Evolutionary conservation across 2,113 vertebrate genomes (phyloP).

Genomic region (Seriola dumerili): DNA sequence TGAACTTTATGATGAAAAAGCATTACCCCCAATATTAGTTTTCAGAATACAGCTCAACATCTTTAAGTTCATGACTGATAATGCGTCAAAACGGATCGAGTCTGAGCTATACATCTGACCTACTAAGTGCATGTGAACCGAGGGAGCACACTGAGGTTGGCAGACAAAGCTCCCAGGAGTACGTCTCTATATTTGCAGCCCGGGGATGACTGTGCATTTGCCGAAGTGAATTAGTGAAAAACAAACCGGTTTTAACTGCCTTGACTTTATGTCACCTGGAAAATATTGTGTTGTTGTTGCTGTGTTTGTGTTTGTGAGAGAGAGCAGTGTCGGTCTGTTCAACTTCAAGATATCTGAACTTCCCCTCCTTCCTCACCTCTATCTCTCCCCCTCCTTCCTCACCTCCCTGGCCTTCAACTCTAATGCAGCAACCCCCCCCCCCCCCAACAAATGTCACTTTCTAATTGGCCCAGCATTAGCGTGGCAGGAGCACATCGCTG

Average conservation of each 20-base stretch:
- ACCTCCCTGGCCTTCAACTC: slow-evolving; percentile 1
- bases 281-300: background rate
- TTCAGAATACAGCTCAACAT: background rate
- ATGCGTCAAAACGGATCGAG: background rate
- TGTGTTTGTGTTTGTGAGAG: no score
- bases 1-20: background rate
- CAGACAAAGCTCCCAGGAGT: background rate
- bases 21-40: background rate
- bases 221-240: background rate
- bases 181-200: background rate
- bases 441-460: slow-evolving; percentile 45
- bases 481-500: slow-evolving; percentile 17
- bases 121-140: background rate
- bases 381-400: background rate
- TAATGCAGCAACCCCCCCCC: background rate
- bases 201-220: background rate
- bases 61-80: background rate
- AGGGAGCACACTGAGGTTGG: background rate
- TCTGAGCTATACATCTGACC: background rate
- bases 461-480: slow-evolving; percentile 41
- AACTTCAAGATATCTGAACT: slow-evolving; percentile 9
- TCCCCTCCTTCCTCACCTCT: background rate
- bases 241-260: background rate
- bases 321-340: no score
- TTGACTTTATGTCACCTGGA: no score